A percentile compares a stretch with the other conserved stretches of the same genome.
Conservation (phyloP, 92 coral and sea anemone species). For the Porites lobata region DNA sequence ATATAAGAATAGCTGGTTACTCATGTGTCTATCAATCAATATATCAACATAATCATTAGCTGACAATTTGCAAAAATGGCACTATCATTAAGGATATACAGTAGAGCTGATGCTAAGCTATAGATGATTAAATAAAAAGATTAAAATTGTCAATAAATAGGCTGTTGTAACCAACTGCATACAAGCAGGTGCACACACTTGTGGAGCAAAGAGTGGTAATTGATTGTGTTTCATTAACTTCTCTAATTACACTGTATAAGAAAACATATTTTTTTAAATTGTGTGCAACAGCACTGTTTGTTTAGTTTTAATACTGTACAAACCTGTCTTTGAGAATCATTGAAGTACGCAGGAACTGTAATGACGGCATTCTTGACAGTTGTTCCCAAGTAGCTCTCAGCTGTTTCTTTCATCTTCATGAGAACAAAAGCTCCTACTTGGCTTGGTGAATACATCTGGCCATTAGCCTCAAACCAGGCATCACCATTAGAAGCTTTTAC, state of each 20-base stretch:
- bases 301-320: background rate
- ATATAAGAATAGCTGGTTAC: background rate
- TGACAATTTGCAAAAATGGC: no score
- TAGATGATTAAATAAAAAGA: no score
- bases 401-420: constrained; percentile 96
- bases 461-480: constrained; percentile 98
- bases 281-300: background rate
- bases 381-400: constrained; percentile 87
- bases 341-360: constrained; percentile 96
- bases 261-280: background rate
- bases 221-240: no score
- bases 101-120: no score
- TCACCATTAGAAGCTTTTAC: constrained; percentile 95
- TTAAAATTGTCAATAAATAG: no score
- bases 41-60: background rate
- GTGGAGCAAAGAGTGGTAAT: no score
- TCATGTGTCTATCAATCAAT: background rate
- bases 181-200: no score
- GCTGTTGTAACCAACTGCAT: no score
- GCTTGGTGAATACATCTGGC: constrained; percentile 95
- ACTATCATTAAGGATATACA: no score
- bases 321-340: constrained; percentile 98
- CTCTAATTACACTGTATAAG: background rate
- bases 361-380: constrained; percentile 92
- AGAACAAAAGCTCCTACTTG: constrained; percentile 97